Percentiles rank a stretch among this genome's conserved stretches.
Conservation (phyloP, 2,888 invertebrate genomes). For the Spisula solida region DNA sequence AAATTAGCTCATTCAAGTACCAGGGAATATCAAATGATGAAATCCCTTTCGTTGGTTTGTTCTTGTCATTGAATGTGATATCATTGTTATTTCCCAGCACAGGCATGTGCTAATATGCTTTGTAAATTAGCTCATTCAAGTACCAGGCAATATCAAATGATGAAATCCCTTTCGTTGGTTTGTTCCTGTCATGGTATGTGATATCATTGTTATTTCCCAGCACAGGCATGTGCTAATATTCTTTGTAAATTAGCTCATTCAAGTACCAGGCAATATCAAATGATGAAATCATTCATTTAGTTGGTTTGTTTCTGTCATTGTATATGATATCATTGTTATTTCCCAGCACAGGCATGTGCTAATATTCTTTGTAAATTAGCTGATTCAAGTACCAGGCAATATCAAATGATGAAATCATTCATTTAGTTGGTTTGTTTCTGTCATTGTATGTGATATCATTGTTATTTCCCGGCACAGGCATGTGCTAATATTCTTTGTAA, state of each 20-base stretch:
- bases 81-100: conserved; percentile 39
- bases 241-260: conserved; percentile 30
- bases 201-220: conserved; percentile 34
- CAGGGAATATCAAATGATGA: not conserved
- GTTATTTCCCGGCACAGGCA: no score
- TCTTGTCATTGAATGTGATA: not conserved
- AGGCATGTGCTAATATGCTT: conserved; percentile 42
- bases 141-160: conserved; percentile 11
- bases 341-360: no score
- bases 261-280: conserved; percentile 28
- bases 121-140: conserved; percentile 34
- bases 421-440: no score
- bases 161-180: not conserved
- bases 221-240: conserved; percentile 47
- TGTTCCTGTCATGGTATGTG: not conserved
- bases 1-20: conserved; percentile 42
- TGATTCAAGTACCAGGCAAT: no score
- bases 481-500: no score
- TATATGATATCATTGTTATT: no score
- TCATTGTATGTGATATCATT: no score
- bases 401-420: no score
- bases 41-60: not conserved
- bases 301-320: no score
- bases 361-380: no score
- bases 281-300: no score